Evolutionary conservation across 2,113 vertebrate species (phyloP).

Genomic region (Scophthalmus maximus): DNA sequence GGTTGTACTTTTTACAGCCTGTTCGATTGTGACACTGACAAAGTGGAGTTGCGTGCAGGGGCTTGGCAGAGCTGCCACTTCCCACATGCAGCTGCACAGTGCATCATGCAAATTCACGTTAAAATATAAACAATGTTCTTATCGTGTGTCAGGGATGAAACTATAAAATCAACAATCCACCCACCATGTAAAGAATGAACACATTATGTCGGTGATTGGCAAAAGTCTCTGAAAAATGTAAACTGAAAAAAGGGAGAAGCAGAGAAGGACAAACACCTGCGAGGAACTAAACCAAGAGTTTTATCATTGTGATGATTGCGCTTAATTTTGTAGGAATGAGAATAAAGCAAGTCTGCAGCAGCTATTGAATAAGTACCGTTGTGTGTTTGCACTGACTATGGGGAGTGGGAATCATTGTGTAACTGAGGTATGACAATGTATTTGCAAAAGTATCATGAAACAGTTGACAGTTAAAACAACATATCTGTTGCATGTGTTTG

Average conservation of each 20-base stretch:
- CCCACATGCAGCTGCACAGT: slow-evolving; percentile 12
- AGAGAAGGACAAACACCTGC: not conserved
- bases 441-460: not conserved
- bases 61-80: no score
- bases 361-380: slow-evolving; percentile 1
- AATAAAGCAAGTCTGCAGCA: not conserved
- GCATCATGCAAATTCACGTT: not conserved
- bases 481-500: no score
- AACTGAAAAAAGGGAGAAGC: not conserved
- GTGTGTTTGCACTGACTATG: not conserved
- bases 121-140: not conserved
- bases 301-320: not conserved
- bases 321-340: not conserved
- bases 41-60: slow-evolving; percentile 13
- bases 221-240: not conserved
- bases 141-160: not conserved
- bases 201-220: not conserved
- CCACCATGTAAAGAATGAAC: not conserved
- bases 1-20: slow-evolving; percentile 10
- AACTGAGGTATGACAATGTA: slow-evolving; percentile 5
- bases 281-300: not conserved
- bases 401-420: not conserved
- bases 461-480: not conserved
- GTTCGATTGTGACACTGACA: slow-evolving; percentile 10
- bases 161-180: not conserved